Conservation (phyloP, 2,888 invertebrate genomes). For the Ligdia adustata region DNA sequence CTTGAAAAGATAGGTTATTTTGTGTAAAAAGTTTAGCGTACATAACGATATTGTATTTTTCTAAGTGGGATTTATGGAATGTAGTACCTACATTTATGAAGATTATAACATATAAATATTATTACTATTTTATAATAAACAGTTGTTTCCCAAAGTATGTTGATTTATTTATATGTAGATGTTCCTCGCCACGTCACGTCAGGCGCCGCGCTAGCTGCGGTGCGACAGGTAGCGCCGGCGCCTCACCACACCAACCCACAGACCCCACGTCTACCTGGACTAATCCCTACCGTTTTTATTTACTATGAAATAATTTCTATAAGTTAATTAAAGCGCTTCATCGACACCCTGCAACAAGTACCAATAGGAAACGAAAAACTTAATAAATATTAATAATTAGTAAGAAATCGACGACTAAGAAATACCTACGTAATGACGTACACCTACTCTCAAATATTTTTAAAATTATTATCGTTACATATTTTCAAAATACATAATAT, state of each 20-base stretch:
- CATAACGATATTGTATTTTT: conserved; percentile 78
- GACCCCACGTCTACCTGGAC: conserved; percentile 58
- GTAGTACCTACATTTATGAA: conserved; percentile 76
- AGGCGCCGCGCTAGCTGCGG: conserved; percentile 1
- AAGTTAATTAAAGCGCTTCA: too few relatives aligned
- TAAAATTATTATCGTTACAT: too few relatives aligned
- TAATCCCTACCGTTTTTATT: conserved; percentile 31
- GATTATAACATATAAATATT: conserved; percentile 57
- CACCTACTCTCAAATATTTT: too few relatives aligned
- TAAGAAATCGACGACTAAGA: too few relatives aligned
- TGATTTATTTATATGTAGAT: conserved; percentile 45
- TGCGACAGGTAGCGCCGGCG: conserved; percentile 70
- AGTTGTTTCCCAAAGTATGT: conserved; percentile 72
- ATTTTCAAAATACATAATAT: too few relatives aligned
- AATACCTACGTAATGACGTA: too few relatives aligned
- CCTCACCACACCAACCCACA: conserved; percentile 39
- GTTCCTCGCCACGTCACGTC: conserved; percentile 11
- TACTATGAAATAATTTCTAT: too few relatives aligned
- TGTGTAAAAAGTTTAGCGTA: conserved; percentile 67
- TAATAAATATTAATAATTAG: too few relatives aligned
- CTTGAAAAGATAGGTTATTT: conserved; percentile 75
- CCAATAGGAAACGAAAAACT: too few relatives aligned
- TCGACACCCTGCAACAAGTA: too few relatives aligned
- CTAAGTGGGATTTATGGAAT: conserved; percentile 80
- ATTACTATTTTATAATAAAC: conserved; percentile 76